phyloP scores from a whole-genome alignment of 2,888 invertebrate genomes.

The Loripinus fragilis region DNA sequence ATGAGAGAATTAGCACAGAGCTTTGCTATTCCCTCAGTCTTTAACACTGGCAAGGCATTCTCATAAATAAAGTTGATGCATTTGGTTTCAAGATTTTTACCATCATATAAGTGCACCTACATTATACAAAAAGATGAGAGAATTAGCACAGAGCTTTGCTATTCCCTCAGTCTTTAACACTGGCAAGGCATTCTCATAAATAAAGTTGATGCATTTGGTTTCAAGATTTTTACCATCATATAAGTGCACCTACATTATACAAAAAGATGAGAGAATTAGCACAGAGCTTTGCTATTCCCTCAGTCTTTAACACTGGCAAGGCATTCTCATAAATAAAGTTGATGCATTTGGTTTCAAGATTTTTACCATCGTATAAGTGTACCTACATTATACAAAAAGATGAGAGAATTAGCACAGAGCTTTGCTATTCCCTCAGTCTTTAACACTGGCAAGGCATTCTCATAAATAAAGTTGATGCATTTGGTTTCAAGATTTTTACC shows the following conservation, averaged over 20 bases:
- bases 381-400: constrained; percentile 76
- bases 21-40: constrained; percentile 86
- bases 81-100: constrained; percentile 86
- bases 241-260: constrained; percentile 65
- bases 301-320: constrained; percentile 85
- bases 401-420: too few species aligned
- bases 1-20: constrained; percentile 82
- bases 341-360: constrained; percentile 88
- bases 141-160: constrained; percentile 85
- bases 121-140: constrained; percentile 72
- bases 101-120: constrained; percentile 68
- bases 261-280: constrained; percentile 68
- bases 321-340: constrained; percentile 87
- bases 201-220: constrained; percentile 87
- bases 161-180: constrained; percentile 86
- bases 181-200: constrained; percentile 86
- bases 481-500: too few species aligned
- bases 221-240: constrained; percentile 85
- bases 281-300: constrained; percentile 87
- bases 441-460: too few species aligned
- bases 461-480: too few species aligned
- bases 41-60: constrained; percentile 85
- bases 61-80: constrained; percentile 88
- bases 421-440: too few species aligned
- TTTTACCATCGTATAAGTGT: constrained; percentile 74